These are phyloP conservation scores for Kryphioiulus occultus DNA, from an alignment of 2,888 invertebrate species.

Conservation along the genomic window DNA sequence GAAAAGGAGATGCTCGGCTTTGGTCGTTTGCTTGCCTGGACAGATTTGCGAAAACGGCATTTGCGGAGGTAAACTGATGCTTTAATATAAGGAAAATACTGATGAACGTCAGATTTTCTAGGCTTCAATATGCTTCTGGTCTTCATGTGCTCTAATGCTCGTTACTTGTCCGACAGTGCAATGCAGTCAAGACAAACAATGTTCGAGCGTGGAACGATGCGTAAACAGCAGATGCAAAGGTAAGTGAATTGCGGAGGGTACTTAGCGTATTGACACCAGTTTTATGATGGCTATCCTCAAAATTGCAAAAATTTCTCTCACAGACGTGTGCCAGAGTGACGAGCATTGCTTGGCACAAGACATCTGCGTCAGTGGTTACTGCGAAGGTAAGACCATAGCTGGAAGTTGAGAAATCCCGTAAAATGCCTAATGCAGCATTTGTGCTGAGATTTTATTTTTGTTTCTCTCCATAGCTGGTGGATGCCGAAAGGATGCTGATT, in stretches of 20 bases:
- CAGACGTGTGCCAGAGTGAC: slow-evolving; percentile 52
- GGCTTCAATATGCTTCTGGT: too few relatives aligned
- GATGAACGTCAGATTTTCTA: background rate
- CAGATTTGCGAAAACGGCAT: slow-evolving; percentile 57
- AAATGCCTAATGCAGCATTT: too few relatives aligned
- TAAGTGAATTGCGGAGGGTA: background rate
- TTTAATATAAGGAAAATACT: too few relatives aligned
- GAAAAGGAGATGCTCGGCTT: slow-evolving; percentile 55
- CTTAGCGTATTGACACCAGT: background rate
- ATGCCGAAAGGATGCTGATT: slow-evolving; percentile 82
- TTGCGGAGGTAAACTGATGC: slow-evolving; percentile 54
- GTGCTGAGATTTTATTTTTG: background rate
- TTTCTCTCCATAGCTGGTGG: slow-evolving; percentile 64
- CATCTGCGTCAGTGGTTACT: slow-evolving; percentile 52
- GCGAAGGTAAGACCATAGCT: slow-evolving; percentile 51
- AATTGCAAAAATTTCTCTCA: background rate
- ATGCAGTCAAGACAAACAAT: slow-evolving; percentile 74
- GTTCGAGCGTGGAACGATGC: slow-evolving; percentile 84
- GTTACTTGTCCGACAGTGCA: slow-evolving; percentile 56
- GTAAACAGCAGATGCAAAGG: slow-evolving; percentile 72
- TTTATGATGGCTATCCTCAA: background rate
- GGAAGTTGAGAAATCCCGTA: background rate
- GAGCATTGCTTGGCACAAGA: slow-evolving; percentile 51
- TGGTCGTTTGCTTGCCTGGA: slow-evolving; percentile 56
- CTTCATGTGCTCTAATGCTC: too few relatives aligned